These are phyloP conservation scores for Piscicola geometra DNA, from an alignment of 2,888 invertebrate genomes.

Conservation along the genomic window DNA sequence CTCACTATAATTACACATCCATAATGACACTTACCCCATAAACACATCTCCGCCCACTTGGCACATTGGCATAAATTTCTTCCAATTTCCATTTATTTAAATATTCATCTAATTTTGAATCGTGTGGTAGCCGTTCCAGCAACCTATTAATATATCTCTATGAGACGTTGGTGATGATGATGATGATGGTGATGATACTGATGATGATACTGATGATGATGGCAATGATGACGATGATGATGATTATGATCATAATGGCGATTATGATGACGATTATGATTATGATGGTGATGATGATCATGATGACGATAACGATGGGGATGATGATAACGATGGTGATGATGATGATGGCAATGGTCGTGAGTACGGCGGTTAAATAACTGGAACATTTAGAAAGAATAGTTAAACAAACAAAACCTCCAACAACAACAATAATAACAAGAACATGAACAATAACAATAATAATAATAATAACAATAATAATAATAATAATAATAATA, in stretches of 20 bases:
- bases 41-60: too few relatives aligned
- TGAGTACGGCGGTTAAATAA: not conserved
- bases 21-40: too few relatives aligned
- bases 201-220: slow-evolving; percentile 5
- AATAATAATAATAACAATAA: not conserved
- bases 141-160: too few relatives aligned
- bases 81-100: too few relatives aligned
- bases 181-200: not conserved
- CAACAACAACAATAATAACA: not conserved
- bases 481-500: not conserved
- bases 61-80: too few relatives aligned
- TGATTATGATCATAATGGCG: slow-evolving; percentile 11
- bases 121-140: too few relatives aligned
- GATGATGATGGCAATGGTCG: slow-evolving; percentile 12
- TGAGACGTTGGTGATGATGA: too few relatives aligned
- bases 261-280: not conserved
- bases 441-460: not conserved
- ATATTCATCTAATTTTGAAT: too few relatives aligned
- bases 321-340: not conserved
- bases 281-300: not conserved
- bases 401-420: not conserved
- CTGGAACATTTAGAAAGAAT: not conserved
- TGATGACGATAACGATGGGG: not conserved
- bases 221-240: slow-evolving; percentile 1
- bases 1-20: too few relatives aligned